Evolutionary conservation across 2,797 vertebrate species (phyloP), one percentile per base, ranked within the genome.

Genomic region (Podarcis siculus): DNA sequence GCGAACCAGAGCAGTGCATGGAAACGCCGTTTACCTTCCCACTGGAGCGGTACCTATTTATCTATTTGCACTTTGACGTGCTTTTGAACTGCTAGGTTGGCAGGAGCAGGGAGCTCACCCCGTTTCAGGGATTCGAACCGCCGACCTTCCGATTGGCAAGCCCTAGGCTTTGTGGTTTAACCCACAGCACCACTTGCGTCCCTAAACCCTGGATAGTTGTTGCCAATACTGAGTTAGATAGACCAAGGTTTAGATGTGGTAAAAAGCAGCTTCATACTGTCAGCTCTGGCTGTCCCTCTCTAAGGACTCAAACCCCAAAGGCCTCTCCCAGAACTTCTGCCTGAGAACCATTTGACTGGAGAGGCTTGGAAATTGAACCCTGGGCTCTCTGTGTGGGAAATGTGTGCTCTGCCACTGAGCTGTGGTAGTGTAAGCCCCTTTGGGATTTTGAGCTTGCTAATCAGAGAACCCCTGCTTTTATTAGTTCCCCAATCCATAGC

Each of bases 51-150:
- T 42, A 9, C 8, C 42, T 42, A 42, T 42, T 42, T 42, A 42
- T 42, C 42, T 42, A 42, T 8, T 42, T 42, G 42, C 42, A 42
- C 42, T 42, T 42, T 42, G 42, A 42, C 42, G 8, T 42, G 42
- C 42, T 42, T 42, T 42, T 0, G 1, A 42, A 42, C 42, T 42
- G 42, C 42, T 42, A 42, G 42, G 42, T 42, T 42, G 42, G 42
- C 42, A 42, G 42, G 42, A 42, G 42, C 8, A 0, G 42, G 8
- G 42, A 42, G 42, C 42, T 42, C 42, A 42, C 42, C 42, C 1
- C 1, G 1, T 42, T 1, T 0, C 42, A 1, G 42, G 42, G 42
- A 8, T 42, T 42, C 1, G 42, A 42, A 42, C 42, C 1, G 0
- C 42, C 1, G 42, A 42, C 42, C 42, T 42, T 42, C 42, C 7